Evolutionary conservation across 64 coral and sea anemone species (phyloP).

Genomic region (Catalaphyllia jardinei): DNA sequence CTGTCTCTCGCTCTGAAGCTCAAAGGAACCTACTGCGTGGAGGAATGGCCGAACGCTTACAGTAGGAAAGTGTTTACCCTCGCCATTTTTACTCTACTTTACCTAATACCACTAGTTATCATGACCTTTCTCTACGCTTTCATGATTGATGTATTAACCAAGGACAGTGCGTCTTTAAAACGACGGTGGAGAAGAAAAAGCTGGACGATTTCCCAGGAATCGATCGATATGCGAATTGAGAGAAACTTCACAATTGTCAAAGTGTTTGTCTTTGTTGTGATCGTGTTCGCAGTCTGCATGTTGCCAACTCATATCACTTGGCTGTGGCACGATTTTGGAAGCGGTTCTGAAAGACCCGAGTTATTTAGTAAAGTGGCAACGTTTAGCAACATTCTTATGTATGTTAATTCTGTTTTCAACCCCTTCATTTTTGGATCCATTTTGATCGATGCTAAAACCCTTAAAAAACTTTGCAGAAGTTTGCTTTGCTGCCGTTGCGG

Average conservation of each 20-base stretch:
- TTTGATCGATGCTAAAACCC: neutral
- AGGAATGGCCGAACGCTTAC: constrained; percentile 50
- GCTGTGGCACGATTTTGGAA: constrained; percentile 84
- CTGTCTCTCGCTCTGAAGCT: constrained; percentile 56
- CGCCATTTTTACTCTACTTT: constrained; percentile 50
- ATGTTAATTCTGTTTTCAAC: constrained; percentile 85
- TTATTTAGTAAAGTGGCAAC: constrained; percentile 63
- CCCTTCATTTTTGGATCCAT: constrained; percentile 88
- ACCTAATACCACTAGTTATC: constrained; percentile 48
- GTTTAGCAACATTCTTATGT: constrained; percentile 90
- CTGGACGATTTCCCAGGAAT: constrained; percentile 1
- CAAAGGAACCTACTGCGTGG: constrained; percentile 25
- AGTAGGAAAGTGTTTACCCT: constrained; percentile 71
- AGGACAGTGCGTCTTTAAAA: constrained; percentile 49
- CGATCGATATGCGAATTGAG: constrained; percentile 24
- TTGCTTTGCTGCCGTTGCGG: neutral
- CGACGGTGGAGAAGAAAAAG: neutral
- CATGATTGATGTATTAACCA: constrained; percentile 44
- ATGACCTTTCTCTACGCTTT: constrained; percentile 66
- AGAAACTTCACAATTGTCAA: constrained; percentile 74
- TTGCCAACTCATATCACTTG: constrained; percentile 74
- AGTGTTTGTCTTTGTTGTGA: constrained; percentile 69
- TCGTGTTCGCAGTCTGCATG: constrained; percentile 76
- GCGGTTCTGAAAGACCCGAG: constrained; percentile 36
- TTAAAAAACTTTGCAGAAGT: neutral